Evolutionary conservation across 2,797 vertebrate species (phyloP).

Genomic region (Galagoides demidoff): DNA sequence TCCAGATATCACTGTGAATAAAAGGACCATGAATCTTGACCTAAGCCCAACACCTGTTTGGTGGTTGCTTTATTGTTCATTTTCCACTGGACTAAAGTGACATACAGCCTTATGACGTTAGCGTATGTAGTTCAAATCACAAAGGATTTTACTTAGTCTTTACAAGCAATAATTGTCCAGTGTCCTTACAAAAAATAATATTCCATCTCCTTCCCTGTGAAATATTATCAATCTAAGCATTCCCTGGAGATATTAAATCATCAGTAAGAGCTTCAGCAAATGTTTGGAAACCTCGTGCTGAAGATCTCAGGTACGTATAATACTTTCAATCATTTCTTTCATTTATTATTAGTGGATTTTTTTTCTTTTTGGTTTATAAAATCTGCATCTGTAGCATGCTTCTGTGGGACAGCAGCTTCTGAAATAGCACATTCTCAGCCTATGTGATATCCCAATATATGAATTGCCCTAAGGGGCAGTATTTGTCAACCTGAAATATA

Average conservation of each 20-base stretch:
- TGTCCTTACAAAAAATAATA: neutral
- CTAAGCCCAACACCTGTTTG: neutral
- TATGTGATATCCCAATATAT: neutral
- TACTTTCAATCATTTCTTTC: slow-evolving; percentile 4
- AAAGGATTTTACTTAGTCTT: neutral
- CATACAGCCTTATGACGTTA: neutral
- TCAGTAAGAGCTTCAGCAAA: neutral
- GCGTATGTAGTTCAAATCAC: neutral
- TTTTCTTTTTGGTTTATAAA: slow-evolving; percentile 16
- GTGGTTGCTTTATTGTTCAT: neutral
- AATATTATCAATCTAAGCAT: neutral
- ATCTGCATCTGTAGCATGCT: neutral
- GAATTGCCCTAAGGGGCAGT: neutral
- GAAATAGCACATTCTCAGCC: neutral
- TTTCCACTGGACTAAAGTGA: neutral
- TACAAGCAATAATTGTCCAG: neutral
- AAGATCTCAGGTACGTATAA: neutral
- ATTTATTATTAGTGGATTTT: neutral
- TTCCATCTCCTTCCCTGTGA: neutral
- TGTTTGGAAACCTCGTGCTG: neutral
- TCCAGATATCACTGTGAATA: neutral
- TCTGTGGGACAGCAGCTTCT: neutral
- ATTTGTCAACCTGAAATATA: slow-evolving; percentile 15
- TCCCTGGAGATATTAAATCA: neutral
- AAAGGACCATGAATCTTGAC: neutral